Percentiles rank a stretch among this genome's conserved stretches.
phyloP scores from a whole-genome alignment of 1,140 invertebrate species.

The Drosophila jambulina region DNA sequence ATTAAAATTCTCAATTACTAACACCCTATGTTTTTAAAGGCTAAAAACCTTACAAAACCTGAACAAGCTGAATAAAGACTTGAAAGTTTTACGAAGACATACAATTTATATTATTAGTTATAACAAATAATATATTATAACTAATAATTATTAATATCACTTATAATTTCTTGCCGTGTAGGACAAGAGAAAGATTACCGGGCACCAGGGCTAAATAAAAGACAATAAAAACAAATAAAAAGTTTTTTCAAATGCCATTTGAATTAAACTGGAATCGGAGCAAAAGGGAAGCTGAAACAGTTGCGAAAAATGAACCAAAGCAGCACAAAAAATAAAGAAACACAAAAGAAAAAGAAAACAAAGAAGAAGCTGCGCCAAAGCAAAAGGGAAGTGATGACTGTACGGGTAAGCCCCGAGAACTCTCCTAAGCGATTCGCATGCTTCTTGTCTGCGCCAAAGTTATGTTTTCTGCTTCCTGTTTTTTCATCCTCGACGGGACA shows the following conservation, averaged over 20 bases:
- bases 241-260: constrained; percentile 71
- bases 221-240: constrained; percentile 78
- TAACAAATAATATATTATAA: not conserved
- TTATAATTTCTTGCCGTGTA: not conserved
- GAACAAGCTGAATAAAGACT: too few species aligned
- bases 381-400: constrained; percentile 50
- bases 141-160: not conserved
- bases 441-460: constrained; percentile 34
- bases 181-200: constrained; percentile 1
- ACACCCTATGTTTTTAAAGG: too few species aligned
- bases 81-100: too few species aligned
- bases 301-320: constrained; percentile 11
- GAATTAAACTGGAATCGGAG: constrained; percentile 61
- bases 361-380: constrained; percentile 1
- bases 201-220: constrained; percentile 30
- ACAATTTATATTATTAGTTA: too few species aligned
- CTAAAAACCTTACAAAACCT: too few species aligned
- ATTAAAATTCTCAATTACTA: too few species aligned
- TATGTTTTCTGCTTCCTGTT: constrained; percentile 34
- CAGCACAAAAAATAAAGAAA: not conserved
- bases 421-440: constrained; percentile 36
- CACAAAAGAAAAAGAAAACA: not conserved
- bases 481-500: constrained; percentile 5
- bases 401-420: constrained; percentile 39
- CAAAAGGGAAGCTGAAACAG: constrained; percentile 25